Conservation (phyloP, 2,888 invertebrate species). For the Eristalis intricaria region DNA sequence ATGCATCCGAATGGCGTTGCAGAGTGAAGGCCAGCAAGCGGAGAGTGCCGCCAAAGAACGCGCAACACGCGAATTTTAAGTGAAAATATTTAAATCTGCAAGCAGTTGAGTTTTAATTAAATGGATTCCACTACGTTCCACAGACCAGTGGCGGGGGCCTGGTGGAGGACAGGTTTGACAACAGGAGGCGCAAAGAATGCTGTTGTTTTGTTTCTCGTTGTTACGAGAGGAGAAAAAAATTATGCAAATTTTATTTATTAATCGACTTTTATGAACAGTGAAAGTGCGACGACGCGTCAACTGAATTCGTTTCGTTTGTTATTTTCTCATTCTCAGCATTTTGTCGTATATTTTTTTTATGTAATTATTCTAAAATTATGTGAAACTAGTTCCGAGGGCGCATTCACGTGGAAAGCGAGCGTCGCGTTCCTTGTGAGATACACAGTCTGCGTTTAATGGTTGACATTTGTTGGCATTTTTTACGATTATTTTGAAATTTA, state of each 20-base stretch:
- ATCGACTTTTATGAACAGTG: slow-evolving; percentile 43
- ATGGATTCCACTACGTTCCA: background rate
- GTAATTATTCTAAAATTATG: slow-evolving; percentile 53
- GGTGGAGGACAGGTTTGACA: background rate
- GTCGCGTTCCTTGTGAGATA: background rate
- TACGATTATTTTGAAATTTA: background rate
- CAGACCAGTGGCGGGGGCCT: background rate
- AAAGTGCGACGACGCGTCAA: slow-evolving; percentile 29
- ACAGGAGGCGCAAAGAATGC: background rate
- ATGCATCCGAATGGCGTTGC: background rate
- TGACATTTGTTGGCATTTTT: background rate
- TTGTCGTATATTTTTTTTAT: background rate
- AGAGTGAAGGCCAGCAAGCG: background rate
- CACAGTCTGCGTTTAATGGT: background rate
- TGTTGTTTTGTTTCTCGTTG: background rate
- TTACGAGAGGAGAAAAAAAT: slow-evolving; percentile 4
- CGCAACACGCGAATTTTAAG: slow-evolving; percentile 22
- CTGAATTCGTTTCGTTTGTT: background rate
- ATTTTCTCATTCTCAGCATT: background rate
- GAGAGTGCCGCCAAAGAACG: background rate
- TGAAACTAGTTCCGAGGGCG: slow-evolving; percentile 32
- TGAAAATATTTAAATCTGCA: slow-evolving; percentile 38
- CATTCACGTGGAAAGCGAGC: background rate
- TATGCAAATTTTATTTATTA: slow-evolving; percentile 52
- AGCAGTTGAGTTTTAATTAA: slow-evolving; percentile 31